Evolutionary conservation across 1,140 invertebrate species (phyloP).

Genomic region (Temnothorax longispinosus): DNA sequence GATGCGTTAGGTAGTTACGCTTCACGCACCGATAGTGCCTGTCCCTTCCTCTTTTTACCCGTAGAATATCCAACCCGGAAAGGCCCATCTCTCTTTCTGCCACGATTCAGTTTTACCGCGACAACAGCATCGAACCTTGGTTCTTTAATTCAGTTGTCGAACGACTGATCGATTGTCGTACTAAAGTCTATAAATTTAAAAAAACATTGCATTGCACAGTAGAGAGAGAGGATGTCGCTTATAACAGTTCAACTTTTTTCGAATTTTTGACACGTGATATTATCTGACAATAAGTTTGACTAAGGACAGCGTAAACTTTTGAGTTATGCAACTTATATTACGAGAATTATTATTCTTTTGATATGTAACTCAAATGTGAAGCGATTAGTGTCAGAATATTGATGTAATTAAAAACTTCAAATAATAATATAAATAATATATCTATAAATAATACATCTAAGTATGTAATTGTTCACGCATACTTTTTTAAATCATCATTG

Average conservation of each 20-base stretch:
- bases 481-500: neutral
- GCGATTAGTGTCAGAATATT: neutral
- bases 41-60: slow-evolving; percentile 83
- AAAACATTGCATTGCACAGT: neutral
- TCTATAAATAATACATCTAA: neutral
- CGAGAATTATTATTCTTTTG: neutral
- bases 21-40: slow-evolving; percentile 84
- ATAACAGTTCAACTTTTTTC: neutral
- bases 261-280: slow-evolving; percentile 1
- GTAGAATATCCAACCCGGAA: slow-evolving; percentile 78
- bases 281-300: neutral
- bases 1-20: slow-evolving; percentile 82
- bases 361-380: neutral
- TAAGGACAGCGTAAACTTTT: neutral
- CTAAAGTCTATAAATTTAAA: slow-evolving; percentile 35
- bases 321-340: neutral
- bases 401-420: neutral
- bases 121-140: slow-evolving; percentile 68
- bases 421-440: slow-evolving; percentile 18
- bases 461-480: neutral
- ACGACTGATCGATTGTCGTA: neutral
- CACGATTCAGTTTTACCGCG: slow-evolving; percentile 80
- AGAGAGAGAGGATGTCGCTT: neutral
- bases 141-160: slow-evolving; percentile 49
- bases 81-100: slow-evolving; percentile 74